phyloP scores from a whole-genome alignment of 2,113 vertebrate genomes.

The Circaetus cinerascens region DNA sequence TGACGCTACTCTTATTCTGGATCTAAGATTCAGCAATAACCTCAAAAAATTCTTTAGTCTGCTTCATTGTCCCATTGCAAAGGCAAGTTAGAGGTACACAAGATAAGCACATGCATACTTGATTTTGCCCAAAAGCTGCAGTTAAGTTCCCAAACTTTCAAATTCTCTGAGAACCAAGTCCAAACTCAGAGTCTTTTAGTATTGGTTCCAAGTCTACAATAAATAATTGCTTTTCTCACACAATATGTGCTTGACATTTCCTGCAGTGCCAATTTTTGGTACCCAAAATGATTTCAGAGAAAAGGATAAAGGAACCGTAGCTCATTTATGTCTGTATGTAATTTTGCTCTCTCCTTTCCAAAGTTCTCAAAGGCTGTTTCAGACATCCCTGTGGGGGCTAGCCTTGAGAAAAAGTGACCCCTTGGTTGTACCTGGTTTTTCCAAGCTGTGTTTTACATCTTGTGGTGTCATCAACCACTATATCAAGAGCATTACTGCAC shows the following conservation, averaged over 20 bases:
- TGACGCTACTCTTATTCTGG: not conserved
- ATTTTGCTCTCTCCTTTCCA: not conserved
- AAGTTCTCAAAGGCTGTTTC: not conserved
- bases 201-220: not conserved
- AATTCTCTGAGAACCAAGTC: not conserved
- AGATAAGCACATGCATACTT: not conserved
- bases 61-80: not conserved
- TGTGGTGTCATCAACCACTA: slow-evolving; percentile 45
- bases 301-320: not conserved
- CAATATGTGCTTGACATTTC: not conserved
- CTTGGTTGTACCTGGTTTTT: not conserved
- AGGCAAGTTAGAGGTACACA: not conserved
- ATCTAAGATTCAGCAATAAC: not conserved
- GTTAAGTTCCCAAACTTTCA: not conserved
- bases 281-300: not conserved
- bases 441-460: slow-evolving; percentile 45
- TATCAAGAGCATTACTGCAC: slow-evolving; percentile 46
- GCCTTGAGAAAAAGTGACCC: not conserved
- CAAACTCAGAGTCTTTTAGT: not conserved
- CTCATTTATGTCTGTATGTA: not conserved
- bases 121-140: not conserved
- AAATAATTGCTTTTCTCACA: not conserved
- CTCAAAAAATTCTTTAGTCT: not conserved
- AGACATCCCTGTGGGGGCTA: not conserved
- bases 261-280: slow-evolving; percentile 10